Evolutionary conservation across 1,140 invertebrate species (phyloP).

Genomic region (Nixonia krombeini): DNA sequence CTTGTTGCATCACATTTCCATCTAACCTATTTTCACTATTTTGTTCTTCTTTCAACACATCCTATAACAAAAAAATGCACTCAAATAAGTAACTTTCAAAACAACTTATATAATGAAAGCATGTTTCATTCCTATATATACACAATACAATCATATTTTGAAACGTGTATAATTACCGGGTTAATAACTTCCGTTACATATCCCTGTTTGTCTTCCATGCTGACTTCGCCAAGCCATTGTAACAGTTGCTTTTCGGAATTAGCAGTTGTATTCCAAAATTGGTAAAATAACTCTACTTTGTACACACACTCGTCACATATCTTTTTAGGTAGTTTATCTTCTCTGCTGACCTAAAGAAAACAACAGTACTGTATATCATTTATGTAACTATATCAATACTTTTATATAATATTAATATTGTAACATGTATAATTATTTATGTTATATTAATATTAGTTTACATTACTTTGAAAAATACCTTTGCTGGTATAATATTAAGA

Average conservation of each 20-base stretch:
- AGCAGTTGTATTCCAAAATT: conserved; percentile 75
- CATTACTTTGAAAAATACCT: too few species aligned
- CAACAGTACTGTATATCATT: background rate
- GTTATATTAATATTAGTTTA: too few species aligned
- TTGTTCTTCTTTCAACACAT: conserved; percentile 64
- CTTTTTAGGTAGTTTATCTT: conserved; percentile 76
- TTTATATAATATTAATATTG: too few species aligned
- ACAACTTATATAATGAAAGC: too few species aligned
- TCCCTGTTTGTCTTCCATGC: conserved; percentile 65
- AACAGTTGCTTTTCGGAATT: conserved; percentile 74
- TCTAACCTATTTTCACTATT: conserved; percentile 66
- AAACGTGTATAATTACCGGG: conserved; percentile 46
- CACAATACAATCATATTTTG: too few species aligned
- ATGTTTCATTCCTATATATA: too few species aligned
- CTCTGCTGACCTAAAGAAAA: conserved; percentile 69
- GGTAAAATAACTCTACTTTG: conserved; percentile 75
- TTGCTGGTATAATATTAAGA: too few species aligned
- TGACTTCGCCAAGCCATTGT: conserved; percentile 71
- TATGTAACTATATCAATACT: too few species aligned
- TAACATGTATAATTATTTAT: too few species aligned
- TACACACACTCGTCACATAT: conserved; percentile 75
- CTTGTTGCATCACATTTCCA: conserved; percentile 63
- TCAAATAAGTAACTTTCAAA: too few species aligned
- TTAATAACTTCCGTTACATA: conserved; percentile 60
- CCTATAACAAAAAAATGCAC: conserved; percentile 57